Evolutionary conservation across 2,888 invertebrate species (phyloP).

Genomic region (Anagyrus pseudococci): DNA sequence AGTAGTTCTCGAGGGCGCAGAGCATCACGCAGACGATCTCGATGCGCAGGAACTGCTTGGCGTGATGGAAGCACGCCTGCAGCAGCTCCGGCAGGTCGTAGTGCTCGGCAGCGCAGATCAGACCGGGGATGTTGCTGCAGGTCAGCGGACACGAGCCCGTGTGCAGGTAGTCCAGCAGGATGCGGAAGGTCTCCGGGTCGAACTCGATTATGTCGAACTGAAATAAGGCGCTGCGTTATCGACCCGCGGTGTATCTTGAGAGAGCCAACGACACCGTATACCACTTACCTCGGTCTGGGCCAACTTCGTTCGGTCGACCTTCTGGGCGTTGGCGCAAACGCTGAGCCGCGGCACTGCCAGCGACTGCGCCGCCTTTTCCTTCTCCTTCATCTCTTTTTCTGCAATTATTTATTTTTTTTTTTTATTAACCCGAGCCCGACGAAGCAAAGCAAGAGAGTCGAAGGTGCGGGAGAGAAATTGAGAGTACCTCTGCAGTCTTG

Average conservation of each 20-base stretch:
- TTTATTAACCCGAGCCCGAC: no score
- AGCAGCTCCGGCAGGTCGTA: conserved; percentile 91
- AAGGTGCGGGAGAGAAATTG: no score
- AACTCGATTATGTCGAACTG: conserved; percentile 94
- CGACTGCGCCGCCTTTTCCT: conserved; percentile 71
- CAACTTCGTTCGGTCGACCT: conserved; percentile 89
- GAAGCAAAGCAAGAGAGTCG: no score
- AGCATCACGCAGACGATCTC: conserved; percentile 95
- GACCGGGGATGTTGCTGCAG: conserved; percentile 89
- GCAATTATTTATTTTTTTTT: conserved; percentile 44
- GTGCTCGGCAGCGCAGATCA: conserved; percentile 93
- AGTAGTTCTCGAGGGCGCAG: conserved; percentile 90
- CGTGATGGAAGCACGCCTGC: conserved; percentile 94
- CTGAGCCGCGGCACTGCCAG: conserved; percentile 86
- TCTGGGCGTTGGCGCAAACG: conserved; percentile 92
- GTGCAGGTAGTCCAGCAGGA: conserved; percentile 89
- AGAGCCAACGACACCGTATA: background rate
- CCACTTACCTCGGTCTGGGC: conserved; percentile 83
- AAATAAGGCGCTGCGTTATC: background rate
- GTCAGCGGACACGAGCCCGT: conserved; percentile 92
- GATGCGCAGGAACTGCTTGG: conserved; percentile 90
- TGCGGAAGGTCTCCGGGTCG: conserved; percentile 91
- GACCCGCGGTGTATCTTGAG: background rate
- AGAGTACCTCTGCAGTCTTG: conserved; percentile 91
- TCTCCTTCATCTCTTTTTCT: conserved; percentile 84